Evolutionary conservation across 2,888 invertebrate genomes (phyloP).

Genomic region (Phyllotreta cruciferae): DNA sequence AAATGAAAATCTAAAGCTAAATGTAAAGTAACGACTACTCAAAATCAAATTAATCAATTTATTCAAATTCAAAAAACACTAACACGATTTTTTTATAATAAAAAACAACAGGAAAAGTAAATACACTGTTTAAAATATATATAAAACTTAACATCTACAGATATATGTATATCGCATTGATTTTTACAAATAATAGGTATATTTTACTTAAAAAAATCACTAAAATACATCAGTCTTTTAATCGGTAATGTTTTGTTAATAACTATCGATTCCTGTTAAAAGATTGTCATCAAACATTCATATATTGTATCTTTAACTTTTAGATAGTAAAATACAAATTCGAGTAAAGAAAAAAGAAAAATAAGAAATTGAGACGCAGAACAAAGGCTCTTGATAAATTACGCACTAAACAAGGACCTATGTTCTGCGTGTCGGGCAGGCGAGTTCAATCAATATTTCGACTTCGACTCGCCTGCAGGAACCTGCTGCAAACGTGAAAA

Average conservation of each 20-base stretch:
- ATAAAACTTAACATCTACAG: constrained; percentile 12
- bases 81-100: constrained; percentile 22
- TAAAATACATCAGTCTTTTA: constrained; percentile 10
- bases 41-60: constrained; percentile 56
- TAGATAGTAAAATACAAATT: constrained; percentile 18
- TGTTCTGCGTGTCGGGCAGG: constrained; percentile 39
- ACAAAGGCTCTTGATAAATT: constrained; percentile 38
- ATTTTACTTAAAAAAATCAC: constrained; percentile 6
- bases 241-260: background rate
- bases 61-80: constrained; percentile 45
- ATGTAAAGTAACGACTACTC: constrained; percentile 54
- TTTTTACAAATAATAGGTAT: constrained; percentile 8
- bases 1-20: constrained; percentile 48
- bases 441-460: constrained; percentile 41
- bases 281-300: constrained; percentile 36
- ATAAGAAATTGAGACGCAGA: constrained; percentile 31
- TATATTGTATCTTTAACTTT: background rate
- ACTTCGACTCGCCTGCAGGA: constrained; percentile 39
- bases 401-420: constrained; percentile 32
- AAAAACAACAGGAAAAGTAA: constrained; percentile 32
- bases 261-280: constrained; percentile 5
- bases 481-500: constrained; percentile 36
- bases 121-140: constrained; percentile 18
- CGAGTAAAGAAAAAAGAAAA: constrained; percentile 18
- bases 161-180: constrained; percentile 11